Evolutionary conservation across 2,888 invertebrate species (phyloP).

Genomic region (Monochamus alternatus): DNA sequence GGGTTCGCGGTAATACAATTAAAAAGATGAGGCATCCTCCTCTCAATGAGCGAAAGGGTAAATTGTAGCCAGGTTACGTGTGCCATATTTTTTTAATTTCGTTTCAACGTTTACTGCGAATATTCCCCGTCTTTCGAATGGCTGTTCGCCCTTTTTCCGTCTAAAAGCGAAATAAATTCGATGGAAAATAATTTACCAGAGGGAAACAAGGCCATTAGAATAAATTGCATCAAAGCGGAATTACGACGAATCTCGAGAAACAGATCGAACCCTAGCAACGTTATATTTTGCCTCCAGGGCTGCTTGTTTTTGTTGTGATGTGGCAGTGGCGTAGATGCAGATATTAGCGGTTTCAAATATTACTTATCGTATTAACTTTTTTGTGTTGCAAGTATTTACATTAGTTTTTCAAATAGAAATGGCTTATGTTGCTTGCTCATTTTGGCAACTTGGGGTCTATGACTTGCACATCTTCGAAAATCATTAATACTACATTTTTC

Average conservation of each 20-base stretch:
- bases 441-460: too few species aligned
- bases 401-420: too few species aligned
- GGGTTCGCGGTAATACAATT: too few species aligned
- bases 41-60: too few species aligned
- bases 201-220: constrained; percentile 10
- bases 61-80: not conserved
- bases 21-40: too few species aligned
- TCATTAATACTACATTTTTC: too few species aligned
- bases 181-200: constrained; percentile 5
- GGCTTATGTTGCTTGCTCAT: too few species aligned
- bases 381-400: too few species aligned
- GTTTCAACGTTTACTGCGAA: not conserved
- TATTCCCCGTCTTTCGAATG: not conserved
- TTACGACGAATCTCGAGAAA: not conserved
- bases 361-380: too few species aligned
- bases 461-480: too few species aligned
- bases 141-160: not conserved
- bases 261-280: not conserved
- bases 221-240: not conserved
- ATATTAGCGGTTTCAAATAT: too few species aligned
- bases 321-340: not conserved
- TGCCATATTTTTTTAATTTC: not conserved
- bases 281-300: not conserved
- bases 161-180: not conserved
- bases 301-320: not conserved